Evolutionary conservation across 2,113 vertebrate species (phyloP).

Genomic region (Tretioscincus oriximinensis): DNA sequence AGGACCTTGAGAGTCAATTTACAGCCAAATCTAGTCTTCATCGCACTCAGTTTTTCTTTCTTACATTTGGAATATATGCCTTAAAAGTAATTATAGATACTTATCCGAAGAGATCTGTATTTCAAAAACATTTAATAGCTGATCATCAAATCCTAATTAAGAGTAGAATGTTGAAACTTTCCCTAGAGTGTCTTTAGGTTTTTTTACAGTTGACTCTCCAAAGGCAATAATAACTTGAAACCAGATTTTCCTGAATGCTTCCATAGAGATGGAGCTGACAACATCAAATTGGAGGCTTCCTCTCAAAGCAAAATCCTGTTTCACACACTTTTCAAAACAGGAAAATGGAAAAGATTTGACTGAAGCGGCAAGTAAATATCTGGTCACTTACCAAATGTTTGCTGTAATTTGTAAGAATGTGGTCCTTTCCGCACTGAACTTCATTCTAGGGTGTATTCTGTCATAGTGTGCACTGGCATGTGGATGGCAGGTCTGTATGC

Average conservation of each 20-base stretch:
- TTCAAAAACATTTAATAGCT: neutral
- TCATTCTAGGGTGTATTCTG: too few species aligned
- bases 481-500: too few species aligned
- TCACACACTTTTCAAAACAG: neutral
- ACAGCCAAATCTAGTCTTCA: neutral
- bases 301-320: neutral
- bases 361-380: neutral
- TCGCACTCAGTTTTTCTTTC: neutral
- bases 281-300: neutral
- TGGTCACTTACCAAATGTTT: neutral
- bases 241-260: neutral
- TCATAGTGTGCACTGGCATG: too few species aligned
- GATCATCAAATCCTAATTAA: neutral
- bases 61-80: neutral
- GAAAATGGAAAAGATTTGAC: neutral
- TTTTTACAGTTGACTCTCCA: neutral
- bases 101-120: neutral
- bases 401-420: too few species aligned
- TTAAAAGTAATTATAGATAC: neutral
- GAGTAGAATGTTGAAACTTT: neutral
- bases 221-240: neutral
- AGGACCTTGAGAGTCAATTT: constrained; percentile 1
- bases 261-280: neutral
- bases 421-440: too few species aligned
- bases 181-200: neutral